phyloP scores from a whole-genome alignment of 1,140 invertebrate genomes.

The Leptonema lineaticorne region DNA sequence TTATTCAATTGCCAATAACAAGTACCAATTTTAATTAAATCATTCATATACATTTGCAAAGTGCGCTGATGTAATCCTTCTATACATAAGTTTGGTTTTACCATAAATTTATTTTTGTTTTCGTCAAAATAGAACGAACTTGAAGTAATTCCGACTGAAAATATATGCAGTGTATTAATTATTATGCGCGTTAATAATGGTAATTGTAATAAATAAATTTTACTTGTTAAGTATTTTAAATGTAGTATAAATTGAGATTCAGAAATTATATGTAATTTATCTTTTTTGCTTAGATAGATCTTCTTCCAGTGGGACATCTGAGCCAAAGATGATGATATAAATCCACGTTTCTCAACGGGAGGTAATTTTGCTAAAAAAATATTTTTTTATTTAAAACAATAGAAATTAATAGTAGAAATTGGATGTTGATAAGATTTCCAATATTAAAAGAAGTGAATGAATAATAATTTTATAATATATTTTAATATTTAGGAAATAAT shows the following conservation, averaged over 20 bases:
- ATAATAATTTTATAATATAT: too few species aligned
- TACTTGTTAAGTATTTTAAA: conserved; percentile 55
- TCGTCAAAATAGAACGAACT: conserved; percentile 49
- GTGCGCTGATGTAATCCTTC: conserved; percentile 50
- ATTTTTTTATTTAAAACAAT: conserved; percentile 22
- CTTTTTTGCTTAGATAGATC: conserved; percentile 43
- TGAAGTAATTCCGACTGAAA: conserved; percentile 53
- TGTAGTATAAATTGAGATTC: conserved; percentile 54
- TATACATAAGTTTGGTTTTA: conserved; percentile 48
- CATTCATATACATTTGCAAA: conserved; percentile 46
- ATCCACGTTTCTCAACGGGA: conserved; percentile 46
- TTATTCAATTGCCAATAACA: conserved; percentile 51
- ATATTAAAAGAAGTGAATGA: too few species aligned
- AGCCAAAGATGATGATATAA: conserved; percentile 49
- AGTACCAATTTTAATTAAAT: conserved; percentile 49
- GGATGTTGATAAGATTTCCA: not conserved
- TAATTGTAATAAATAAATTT: too few species aligned
- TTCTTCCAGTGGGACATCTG: conserved; percentile 50
- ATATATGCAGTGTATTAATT: too few species aligned
- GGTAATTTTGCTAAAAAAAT: conserved; percentile 50
- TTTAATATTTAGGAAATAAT: too few species aligned
- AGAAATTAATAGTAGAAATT: not conserved
- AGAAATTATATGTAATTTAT: conserved; percentile 46
- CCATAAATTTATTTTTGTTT: conserved; percentile 47
- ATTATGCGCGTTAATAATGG: too few species aligned